Base-by-base conservation (phyloP, 1,140 invertebrate genomes). In the Proales similis region DNA sequence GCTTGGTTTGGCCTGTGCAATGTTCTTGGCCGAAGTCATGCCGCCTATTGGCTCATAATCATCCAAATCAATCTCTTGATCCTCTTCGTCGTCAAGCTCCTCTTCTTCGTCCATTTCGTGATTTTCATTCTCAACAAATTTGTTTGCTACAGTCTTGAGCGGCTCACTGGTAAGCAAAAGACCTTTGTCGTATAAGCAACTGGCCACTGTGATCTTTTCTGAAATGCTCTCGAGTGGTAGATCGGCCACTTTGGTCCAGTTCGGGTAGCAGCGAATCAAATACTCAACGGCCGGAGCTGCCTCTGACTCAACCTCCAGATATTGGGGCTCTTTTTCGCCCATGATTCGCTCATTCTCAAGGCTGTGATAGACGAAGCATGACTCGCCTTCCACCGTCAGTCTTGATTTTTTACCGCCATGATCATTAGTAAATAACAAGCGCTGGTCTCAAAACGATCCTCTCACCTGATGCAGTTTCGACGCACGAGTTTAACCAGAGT, bases 291-390 rank as follows among this genome's bases (percentile, higher is more conserved):
- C 83, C 7, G 81, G 81, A 0, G 83, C 82, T 64, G 83, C 74
- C 3, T 81, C 75, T 24, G 78, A 71, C 27, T 82, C 77, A 45
- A 91, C 81, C 70, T 87, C 86, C 63, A 92, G 72, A 74, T 77
- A 90, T 64, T 86, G 84, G 22, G 82, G 72, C 43, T 90, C 87
- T 71, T 82, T 82, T 29, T 83, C 87, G 71, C 87, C 87, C 70
- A 89, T 90, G 64, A 85, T 81, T 65, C 85, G 78, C 0, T 84
- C 83, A 77, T 94, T 94, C 69, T 90, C 86, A 47, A 81, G 75
- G 61, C 82, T 84, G 72, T 87, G 87, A 72, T 89, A 92, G 38
- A 91, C 67, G 30, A 79, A 80, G 33, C 83, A 78, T 2, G 65
- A 67, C 9, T 83, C 80, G 36, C 83, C 81, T 67, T 86, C 84